Evolutionary conservation across 2,888 invertebrate species (phyloP).

Genomic region (Andricus quercusramuli): DNA sequence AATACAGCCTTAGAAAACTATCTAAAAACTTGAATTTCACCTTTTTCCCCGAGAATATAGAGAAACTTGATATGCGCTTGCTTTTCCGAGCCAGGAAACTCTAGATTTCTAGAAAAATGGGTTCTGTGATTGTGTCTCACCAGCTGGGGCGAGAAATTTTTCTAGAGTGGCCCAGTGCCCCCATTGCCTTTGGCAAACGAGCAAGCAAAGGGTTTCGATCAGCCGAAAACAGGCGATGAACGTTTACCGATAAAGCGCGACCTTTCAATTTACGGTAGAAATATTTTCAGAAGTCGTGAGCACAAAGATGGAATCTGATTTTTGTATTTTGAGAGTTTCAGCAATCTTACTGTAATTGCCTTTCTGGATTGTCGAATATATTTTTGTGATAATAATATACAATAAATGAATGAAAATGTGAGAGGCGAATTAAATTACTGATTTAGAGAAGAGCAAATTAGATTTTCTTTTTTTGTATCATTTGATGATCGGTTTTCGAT

Average conservation of each 20-base stretch:
- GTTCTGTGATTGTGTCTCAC: neutral
- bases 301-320: neutral
- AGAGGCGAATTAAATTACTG: neutral
- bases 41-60: neutral
- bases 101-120: neutral
- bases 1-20: neutral
- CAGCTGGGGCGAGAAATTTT: neutral
- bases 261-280: neutral
- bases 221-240: neutral
- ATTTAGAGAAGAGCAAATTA: neutral
- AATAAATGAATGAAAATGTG: neutral
- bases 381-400: neutral
- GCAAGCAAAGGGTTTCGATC: neutral
- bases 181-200: neutral
- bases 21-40: neutral
- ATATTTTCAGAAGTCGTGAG: neutral
- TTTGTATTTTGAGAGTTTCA: neutral
- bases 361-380: too few relatives aligned
- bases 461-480: neutral
- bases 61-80: neutral
- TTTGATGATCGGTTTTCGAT: neutral
- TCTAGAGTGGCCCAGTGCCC: neutral
- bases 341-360: neutral
- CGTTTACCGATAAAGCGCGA: constrained; percentile 25
- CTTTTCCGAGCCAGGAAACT: neutral